phyloP scores from a whole-genome alignment of 2,888 invertebrate genomes.

The Polyploca ridens region DNA sequence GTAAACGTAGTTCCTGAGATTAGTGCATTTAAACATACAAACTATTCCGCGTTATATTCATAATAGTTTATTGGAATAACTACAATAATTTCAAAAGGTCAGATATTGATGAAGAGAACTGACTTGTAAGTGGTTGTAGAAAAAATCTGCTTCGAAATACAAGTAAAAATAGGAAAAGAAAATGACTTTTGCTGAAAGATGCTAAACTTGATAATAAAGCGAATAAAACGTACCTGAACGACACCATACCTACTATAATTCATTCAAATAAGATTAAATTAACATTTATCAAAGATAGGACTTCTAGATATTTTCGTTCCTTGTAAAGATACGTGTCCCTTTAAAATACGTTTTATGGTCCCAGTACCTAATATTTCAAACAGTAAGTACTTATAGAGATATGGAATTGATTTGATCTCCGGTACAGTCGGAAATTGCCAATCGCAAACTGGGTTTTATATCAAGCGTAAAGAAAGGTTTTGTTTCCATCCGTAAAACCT shows the following conservation, averaged over 20 bases:
- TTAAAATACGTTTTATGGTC: not conserved
- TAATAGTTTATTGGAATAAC: too few relatives aligned
- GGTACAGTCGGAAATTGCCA: conserved; percentile 9
- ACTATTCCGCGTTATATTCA: too few relatives aligned
- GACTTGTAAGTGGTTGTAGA: too few relatives aligned
- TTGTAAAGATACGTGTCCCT: not conserved
- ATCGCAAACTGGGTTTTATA: not conserved
- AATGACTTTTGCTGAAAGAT: too few relatives aligned
- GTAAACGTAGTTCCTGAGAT: too few relatives aligned
- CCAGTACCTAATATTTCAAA: not conserved
- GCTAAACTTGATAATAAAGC: too few relatives aligned
- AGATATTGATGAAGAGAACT: too few relatives aligned
- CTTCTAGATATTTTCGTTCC: not conserved
- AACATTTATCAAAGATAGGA: conserved; percentile 15
- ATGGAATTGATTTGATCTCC: conserved; percentile 5
- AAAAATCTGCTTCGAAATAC: too few relatives aligned
- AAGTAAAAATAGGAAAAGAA: too few relatives aligned
- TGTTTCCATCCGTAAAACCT: not conserved
- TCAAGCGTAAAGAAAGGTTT: not conserved
- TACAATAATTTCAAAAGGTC: too few relatives aligned
- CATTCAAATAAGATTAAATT: conserved; percentile 14
- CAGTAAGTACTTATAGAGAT: not conserved
- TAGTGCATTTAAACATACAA: too few relatives aligned
- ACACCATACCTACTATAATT: conserved; percentile 12
- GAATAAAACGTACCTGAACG: not conserved